A percentile compares a stretch with the other conserved stretches of the same genome.
phyloP scores from a whole-genome alignment of 2,797 vertebrate genomes.

The Takifugu ocellatus region DNA sequence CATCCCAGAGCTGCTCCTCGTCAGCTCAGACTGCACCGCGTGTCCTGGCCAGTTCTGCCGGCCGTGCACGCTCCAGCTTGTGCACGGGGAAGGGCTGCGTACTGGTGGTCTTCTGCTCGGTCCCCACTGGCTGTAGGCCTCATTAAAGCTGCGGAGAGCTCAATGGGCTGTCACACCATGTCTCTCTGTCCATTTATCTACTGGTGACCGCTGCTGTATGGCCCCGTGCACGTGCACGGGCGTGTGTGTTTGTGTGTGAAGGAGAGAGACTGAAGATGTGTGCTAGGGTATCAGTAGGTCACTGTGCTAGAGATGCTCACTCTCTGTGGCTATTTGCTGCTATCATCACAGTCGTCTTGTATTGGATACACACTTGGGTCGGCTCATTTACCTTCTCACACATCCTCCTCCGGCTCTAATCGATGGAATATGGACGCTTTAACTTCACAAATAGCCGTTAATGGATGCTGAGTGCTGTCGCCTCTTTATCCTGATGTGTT shows the following conservation, averaged over 20 bases:
- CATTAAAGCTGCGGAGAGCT: conserved; percentile 51
- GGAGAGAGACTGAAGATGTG: conserved; percentile 17
- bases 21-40: no score
- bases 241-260: conserved; percentile 14
- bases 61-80: neutral
- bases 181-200: conserved; percentile 60
- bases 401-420: neutral
- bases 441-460: no score
- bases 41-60: conserved; percentile 31
- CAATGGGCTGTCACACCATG: conserved; percentile 48
- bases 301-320: conserved; percentile 37
- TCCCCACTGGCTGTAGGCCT: conserved; percentile 55
- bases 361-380: neutral
- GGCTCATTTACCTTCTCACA: neutral
- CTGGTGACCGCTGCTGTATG: conserved; percentile 30
- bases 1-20: no score
- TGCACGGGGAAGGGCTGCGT: conserved; percentile 54
- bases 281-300: conserved; percentile 49
- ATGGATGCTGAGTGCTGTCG: no score
- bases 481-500: no score
- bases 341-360: conserved; percentile 2
- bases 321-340: conserved; percentile 19
- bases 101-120: conserved; percentile 50
- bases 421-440: conserved; percentile 3
- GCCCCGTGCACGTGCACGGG: conserved; percentile 15